These are phyloP conservation scores for Leguminivora glycinivorella DNA, from an alignment of 1,140 invertebrate genomes.

Conservation along the genomic window DNA sequence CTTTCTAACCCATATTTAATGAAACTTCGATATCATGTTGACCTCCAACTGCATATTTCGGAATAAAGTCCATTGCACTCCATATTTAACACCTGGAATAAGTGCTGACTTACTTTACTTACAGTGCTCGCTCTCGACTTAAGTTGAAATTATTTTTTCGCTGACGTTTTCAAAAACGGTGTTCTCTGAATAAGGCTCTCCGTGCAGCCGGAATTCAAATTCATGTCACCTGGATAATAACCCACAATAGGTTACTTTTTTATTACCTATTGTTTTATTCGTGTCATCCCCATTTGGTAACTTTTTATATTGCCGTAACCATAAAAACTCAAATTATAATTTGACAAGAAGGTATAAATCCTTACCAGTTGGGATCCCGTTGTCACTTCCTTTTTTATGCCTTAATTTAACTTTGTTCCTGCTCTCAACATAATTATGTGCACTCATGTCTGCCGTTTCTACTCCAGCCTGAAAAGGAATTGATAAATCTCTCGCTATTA, in stretches of 20 bases:
- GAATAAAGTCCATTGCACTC: background rate
- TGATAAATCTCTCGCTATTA: slow-evolving; percentile 20
- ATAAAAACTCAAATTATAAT: background rate
- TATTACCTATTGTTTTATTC: background rate
- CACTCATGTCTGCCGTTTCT: slow-evolving; percentile 16
- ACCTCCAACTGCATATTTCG: background rate
- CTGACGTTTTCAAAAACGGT: background rate
- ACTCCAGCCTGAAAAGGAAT: slow-evolving; percentile 23
- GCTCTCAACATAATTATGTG: background rate
- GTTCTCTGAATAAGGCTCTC: background rate
- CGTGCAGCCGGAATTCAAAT: background rate
- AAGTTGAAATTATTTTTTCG: slow-evolving; percentile 6
- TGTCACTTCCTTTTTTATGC: slow-evolving; percentile 1
- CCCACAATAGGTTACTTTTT: background rate
- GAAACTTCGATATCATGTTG: no score
- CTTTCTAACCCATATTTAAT: no score
- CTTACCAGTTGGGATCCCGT: background rate
- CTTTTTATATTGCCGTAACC: background rate
- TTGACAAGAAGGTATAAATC: background rate
- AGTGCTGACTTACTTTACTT: slow-evolving; percentile 17
- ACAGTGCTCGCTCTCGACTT: slow-evolving; percentile 11
- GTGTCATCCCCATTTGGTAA: background rate
- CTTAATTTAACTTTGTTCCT: background rate
- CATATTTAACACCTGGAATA: slow-evolving; percentile 22
- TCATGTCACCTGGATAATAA: background rate